Conservation (phyloP, 2,888 invertebrate genomes). For the Zonitis immaculata region DNA sequence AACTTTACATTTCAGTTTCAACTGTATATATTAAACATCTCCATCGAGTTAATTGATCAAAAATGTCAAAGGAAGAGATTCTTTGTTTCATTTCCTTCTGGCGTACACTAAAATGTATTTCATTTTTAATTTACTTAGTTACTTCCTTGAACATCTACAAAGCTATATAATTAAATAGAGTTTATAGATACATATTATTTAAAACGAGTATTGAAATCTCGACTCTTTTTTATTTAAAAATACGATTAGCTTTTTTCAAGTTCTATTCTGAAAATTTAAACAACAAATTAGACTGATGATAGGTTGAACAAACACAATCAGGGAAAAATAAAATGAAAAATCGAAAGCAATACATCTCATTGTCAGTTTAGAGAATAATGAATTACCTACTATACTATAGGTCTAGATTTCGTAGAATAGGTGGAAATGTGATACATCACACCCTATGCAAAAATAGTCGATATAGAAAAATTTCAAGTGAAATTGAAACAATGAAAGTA, state of each 20-base stretch:
- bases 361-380: conserved; percentile 21
- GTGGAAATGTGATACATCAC: conserved; percentile 23
- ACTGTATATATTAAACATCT: conserved; percentile 23
- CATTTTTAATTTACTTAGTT: conserved; percentile 21
- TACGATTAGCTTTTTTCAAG: not conserved
- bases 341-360: conserved; percentile 14
- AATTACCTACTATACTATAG: conserved; percentile 17
- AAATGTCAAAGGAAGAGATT: conserved; percentile 28
- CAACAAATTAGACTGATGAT: not conserved
- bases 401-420: conserved; percentile 12
- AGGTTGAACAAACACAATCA: not conserved
- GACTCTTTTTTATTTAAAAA: conserved; percentile 6
- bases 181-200: conserved; percentile 21
- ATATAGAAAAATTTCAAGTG: conserved; percentile 14
- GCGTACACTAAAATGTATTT: conserved; percentile 27
- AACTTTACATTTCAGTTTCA: no score
- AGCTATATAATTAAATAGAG: conserved; percentile 31
- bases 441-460: conserved; percentile 13
- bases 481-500: conserved; percentile 21
- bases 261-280: not conserved
- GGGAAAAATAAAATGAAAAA: conserved; percentile 7
- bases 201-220: conserved; percentile 26
- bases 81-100: conserved; percentile 31
- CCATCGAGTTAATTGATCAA: conserved; percentile 28
- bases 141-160: conserved; percentile 29